A percentile compares a stretch with the other conserved stretches of the same genome.
These are phyloP conservation scores for Bombus waltoni DNA, from an alignment of 1,140 invertebrate genomes.

Conservation along the genomic window DNA sequence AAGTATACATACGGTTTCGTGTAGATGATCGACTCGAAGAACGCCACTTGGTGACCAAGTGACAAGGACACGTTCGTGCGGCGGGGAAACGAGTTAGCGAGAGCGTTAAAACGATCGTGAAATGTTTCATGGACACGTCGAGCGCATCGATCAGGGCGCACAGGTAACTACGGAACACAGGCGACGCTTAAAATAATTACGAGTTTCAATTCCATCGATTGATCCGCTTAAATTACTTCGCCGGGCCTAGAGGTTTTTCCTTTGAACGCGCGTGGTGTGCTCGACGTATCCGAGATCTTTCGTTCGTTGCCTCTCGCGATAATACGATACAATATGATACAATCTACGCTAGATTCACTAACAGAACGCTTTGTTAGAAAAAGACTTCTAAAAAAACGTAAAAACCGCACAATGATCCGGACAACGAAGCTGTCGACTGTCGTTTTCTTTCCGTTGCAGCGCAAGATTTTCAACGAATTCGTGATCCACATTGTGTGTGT, in stretches of 20 bases:
- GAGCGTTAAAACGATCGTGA: conserved; percentile 4
- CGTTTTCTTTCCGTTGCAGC: conserved; percentile 9
- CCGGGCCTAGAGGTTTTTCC: neutral
- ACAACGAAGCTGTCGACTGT: conserved; percentile 32
- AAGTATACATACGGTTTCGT: neutral
- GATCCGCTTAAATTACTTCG: neutral
- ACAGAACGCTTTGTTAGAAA: conserved; percentile 63
- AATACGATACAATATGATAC: conserved; percentile 55
- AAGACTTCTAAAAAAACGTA: conserved; percentile 60
- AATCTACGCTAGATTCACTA: conserved; percentile 62
- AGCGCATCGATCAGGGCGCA: neutral
- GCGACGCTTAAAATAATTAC: neutral
- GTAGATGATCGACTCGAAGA: conserved; percentile 1
- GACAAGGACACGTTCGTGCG: neutral
- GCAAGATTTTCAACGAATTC: conserved; percentile 29
- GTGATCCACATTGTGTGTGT: neutral
- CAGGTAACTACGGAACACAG: neutral
- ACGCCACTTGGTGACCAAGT: neutral
- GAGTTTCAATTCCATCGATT: conserved; percentile 35
- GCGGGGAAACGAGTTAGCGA: neutral
- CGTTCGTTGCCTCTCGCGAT: conserved; percentile 6
- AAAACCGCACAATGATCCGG: conserved; percentile 49
- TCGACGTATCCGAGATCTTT: conserved; percentile 30
- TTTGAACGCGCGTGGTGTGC: neutral
- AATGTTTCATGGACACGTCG: neutral